Base-by-base conservation (phyloP, 2,888 invertebrate genomes). In the Athalia rosae region DNA sequence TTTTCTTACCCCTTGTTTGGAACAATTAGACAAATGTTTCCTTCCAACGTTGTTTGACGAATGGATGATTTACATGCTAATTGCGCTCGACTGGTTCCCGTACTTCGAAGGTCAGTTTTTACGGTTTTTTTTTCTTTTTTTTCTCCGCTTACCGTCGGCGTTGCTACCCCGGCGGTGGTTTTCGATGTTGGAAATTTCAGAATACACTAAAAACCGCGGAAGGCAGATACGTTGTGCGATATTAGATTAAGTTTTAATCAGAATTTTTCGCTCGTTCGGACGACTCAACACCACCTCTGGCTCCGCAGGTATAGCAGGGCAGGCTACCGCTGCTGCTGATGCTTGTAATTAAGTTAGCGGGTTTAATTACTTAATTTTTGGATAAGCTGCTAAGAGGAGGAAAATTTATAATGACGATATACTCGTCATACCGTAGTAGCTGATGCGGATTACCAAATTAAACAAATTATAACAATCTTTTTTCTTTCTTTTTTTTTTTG, bases 231-330 rank as follows among this genome's bases (percentile, higher is more conserved):
- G 66, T 15, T 45, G 64, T 28, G 67, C 13, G 3, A 28, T 81
- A 84, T 86, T 84, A 80, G 84, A 87, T 87, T 87, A 87, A 84
- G 79, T 83, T 85, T 86, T 87, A 87, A 87, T 87, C 85, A 84
- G 79, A 81, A 81, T 83, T 81, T 83, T 82, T 78, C 73, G 64
- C 63, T 77, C 63, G 74, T 41, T 63, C 64, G 76, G 63, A 78
- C 62, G 11, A 43, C 64, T 45, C 8, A 0, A n/a, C 59, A 4
- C 45, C 28, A 56, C 47, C 15, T 63, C 45, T 15, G 66, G 41
- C 67, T 77, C 77, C 77, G 74, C 77, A 28, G 28, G 66, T 47
- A 66, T n/a, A n/a, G n/a, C n/a, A n/a, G n/a, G n/a, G n/a, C n/a
- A n/a, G n/a, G 62, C 76, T 62, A 41, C 64, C 53, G 43, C 13